Evolutionary conservation across 2,888 invertebrate genomes (phyloP).

Genomic region (Pristionchus fissidentatus): DNA sequence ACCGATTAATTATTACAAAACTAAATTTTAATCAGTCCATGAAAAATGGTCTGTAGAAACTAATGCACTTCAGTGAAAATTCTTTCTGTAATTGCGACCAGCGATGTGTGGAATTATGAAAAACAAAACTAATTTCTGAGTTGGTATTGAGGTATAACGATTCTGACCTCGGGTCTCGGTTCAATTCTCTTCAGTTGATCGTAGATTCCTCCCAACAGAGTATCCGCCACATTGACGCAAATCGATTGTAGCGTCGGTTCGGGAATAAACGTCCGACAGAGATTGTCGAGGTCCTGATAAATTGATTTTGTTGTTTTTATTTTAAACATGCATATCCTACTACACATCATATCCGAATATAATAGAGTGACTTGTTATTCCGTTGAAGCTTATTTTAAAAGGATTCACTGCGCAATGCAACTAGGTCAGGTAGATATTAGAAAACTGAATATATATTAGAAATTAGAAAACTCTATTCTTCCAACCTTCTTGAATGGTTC

Average conservation of each 20-base stretch:
- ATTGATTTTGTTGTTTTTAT: background rate
- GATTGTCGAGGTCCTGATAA: constrained; percentile 22
- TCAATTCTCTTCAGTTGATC: constrained; percentile 40
- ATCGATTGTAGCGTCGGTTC: constrained; percentile 40
- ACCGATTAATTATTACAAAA: no score
- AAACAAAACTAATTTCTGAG: background rate
- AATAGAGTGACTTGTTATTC: background rate
- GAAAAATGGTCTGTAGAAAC: no score
- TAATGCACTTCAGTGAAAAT: no score
- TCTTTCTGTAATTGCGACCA: no score
- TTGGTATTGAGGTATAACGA: background rate
- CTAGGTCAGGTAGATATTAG: no score
- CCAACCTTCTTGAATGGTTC: constrained; percentile 50
- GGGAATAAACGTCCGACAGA: constrained; percentile 42
- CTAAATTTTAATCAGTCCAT: no score
- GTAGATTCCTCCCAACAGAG: constrained; percentile 33
- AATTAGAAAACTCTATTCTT: background rate
- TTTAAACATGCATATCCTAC: background rate
- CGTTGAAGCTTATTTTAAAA: background rate
- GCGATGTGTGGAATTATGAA: no score
- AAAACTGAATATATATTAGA: background rate
- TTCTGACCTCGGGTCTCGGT: constrained; percentile 26
- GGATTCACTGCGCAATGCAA: background rate
- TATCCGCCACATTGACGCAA: constrained; percentile 13
- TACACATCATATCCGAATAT: background rate